Evolutionary conservation across 2,797 vertebrate species (phyloP).

Genomic region (Oophaga sylvatica): DNA sequence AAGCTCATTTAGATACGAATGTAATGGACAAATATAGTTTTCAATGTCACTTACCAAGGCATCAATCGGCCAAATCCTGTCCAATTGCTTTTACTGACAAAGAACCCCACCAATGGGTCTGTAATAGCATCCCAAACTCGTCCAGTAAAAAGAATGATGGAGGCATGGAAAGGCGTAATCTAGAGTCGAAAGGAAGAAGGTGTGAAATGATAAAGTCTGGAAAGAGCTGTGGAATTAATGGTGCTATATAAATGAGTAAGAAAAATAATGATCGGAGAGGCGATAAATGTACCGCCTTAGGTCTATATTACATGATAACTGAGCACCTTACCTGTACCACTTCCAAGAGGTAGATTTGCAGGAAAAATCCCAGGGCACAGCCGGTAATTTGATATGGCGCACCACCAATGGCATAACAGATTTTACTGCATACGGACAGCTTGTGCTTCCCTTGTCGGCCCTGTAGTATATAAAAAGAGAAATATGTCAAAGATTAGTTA

Average conservation of each 20-base stretch:
- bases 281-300: no score
- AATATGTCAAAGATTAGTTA: background rate
- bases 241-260: no score
- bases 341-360: conserved; percentile 95
- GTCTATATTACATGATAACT: background rate
- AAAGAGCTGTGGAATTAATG: no score
- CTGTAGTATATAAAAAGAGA: conserved; percentile 55
- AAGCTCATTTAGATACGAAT: background rate
- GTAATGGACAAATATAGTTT: background rate
- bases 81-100: conserved; percentile 89
- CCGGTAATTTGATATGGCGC: conserved; percentile 97
- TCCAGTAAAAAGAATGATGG: conserved; percentile 91
- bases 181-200: conserved; percentile 61
- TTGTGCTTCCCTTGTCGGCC: conserved; percentile 70
- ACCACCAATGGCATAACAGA: conserved; percentile 93
- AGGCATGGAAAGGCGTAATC: conserved; percentile 87
- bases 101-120: conserved; percentile 90
- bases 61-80: conserved; percentile 87
- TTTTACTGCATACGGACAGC: conserved; percentile 88
- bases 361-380: conserved; percentile 92
- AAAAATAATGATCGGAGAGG: no score
- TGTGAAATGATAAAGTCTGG: background rate
- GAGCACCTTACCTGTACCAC: conserved; percentile 84
- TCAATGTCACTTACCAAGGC: conserved; percentile 85
- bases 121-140: conserved; percentile 93